Conservation (phyloP, 1,140 invertebrate genomes). For the Pemphigus obesinymphae region DNA sequence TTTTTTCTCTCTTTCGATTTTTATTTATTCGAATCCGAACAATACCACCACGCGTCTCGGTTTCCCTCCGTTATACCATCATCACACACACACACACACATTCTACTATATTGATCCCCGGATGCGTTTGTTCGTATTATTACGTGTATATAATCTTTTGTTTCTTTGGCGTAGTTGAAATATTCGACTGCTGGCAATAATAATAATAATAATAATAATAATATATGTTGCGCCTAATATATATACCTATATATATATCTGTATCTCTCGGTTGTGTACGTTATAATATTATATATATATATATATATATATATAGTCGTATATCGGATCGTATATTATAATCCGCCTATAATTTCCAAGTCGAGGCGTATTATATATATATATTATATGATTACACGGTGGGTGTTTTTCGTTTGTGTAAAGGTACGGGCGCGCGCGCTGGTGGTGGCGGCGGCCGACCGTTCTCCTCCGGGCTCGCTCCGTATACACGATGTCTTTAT, state of each 20-base stretch:
- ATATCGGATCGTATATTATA: not conserved
- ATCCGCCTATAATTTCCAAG: conserved; percentile 23
- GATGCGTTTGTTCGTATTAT: not conserved
- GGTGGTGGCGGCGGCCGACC: not conserved
- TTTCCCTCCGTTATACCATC: not conserved
- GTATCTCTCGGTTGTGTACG: not conserved
- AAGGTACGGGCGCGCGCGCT: not conserved
- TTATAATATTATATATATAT: no score
- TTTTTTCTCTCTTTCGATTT: not conserved
- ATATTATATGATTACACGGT: no score
- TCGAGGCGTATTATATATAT: not conserved
- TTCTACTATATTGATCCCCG: conserved; percentile 10
- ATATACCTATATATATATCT: not conserved
- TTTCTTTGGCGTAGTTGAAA: conserved; percentile 22
- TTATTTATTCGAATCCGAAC: conserved; percentile 12
- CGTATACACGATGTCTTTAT: not conserved
- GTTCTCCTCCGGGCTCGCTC: not conserved
- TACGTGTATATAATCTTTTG: conserved; percentile 6
- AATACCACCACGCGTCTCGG: not conserved
- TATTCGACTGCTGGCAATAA: not conserved
- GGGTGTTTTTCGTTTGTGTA: conserved; percentile 13
- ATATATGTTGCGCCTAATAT: not conserved
- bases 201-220: not conserved
- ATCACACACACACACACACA: not conserved
- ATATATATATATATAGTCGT: not conserved